Evolutionary conservation across 64 coral and sea anemone species (phyloP).

Genomic region (Pachyseris speciosa): DNA sequence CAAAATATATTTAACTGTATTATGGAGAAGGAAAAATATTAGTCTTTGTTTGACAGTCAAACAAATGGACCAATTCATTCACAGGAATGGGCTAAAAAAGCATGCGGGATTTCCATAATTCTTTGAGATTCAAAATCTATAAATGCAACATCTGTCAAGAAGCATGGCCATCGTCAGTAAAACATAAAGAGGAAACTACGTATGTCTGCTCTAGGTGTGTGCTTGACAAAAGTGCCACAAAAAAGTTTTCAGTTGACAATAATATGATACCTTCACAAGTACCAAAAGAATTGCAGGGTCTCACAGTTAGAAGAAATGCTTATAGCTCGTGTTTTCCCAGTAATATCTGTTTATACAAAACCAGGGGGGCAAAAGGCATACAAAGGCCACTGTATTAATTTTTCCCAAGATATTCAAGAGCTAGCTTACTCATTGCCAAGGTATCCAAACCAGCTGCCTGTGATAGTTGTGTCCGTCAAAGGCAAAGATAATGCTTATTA

Average conservation of each 20-base stretch:
- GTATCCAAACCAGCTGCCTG: slow-evolving; percentile 35
- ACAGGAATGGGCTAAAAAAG: slow-evolving; percentile 58
- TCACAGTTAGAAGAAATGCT: slow-evolving; percentile 69
- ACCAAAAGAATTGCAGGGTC: slow-evolving; percentile 49
- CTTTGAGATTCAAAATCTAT: slow-evolving; percentile 57
- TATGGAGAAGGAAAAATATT: slow-evolving; percentile 53
- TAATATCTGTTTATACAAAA: slow-evolving; percentile 51
- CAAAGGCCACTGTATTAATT: slow-evolving; percentile 57
- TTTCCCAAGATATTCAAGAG: slow-evolving; percentile 52
- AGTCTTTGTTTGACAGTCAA: slow-evolving; percentile 39
- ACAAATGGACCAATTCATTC: slow-evolving; percentile 54
- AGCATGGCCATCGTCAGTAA: slow-evolving; percentile 62
- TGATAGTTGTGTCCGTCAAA: slow-evolving; percentile 24
- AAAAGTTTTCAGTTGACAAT: slow-evolving; percentile 73
- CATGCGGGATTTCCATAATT: slow-evolving; percentile 72
- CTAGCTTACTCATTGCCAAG: slow-evolving; percentile 47
- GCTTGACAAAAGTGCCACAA: slow-evolving; percentile 39
- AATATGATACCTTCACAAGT: slow-evolving; percentile 65
- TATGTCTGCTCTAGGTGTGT: slow-evolving; percentile 70
- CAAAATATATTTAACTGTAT: not conserved
- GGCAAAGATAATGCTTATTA: slow-evolving; percentile 37
- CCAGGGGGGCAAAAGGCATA: slow-evolving; percentile 40
- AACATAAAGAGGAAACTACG: not conserved
- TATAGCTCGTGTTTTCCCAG: slow-evolving; percentile 66
- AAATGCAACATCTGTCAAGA: slow-evolving; percentile 58